Evolutionary conservation across 2,888 invertebrate genomes (phyloP).

Genomic region (Noctua janthina): DNA sequence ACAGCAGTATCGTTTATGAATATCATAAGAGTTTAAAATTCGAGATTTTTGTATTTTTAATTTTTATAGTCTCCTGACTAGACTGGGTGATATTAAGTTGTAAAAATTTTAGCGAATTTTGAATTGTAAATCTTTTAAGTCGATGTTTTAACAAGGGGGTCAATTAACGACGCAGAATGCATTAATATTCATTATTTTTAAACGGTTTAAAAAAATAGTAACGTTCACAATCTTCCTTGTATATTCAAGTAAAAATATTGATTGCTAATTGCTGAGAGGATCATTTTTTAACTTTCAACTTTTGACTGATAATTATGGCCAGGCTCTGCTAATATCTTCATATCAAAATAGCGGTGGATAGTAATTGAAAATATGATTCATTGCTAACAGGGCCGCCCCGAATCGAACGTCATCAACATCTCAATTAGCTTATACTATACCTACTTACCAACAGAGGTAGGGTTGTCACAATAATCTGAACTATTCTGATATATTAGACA

Average conservation of each 20-base stretch:
- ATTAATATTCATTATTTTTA: constrained; percentile 35
- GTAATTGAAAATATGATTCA: constrained; percentile 66
- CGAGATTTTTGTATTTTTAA: constrained; percentile 32
- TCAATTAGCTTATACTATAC: constrained; percentile 61
- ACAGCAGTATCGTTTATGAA: constrained; percentile 36
- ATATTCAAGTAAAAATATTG: background rate
- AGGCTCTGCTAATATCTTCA: constrained; percentile 50
- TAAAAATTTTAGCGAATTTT: constrained; percentile 55
- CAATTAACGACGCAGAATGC: constrained; percentile 49
- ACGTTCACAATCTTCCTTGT: background rate
- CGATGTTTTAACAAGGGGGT: constrained; percentile 52
- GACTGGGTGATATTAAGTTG: constrained; percentile 53
- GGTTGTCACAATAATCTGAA: constrained; percentile 36
- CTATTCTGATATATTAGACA: background rate
- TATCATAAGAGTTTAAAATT: constrained; percentile 45
- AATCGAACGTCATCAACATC: constrained; percentile 53
- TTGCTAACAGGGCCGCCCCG: constrained; percentile 47
- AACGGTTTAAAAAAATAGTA: constrained; percentile 21
- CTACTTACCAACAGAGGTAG: constrained; percentile 34
- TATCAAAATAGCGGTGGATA: constrained; percentile 56
- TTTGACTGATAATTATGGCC: constrained; percentile 11
- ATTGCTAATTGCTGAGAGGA: background rate
- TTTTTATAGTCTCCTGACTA: constrained; percentile 41
- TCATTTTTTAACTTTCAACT: background rate
- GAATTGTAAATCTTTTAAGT: constrained; percentile 63